Evolutionary conservation across 1,140 invertebrate species (phyloP), one percentile per base, ranked within the genome.

Genomic region (Nephotettix cincticeps): DNA sequence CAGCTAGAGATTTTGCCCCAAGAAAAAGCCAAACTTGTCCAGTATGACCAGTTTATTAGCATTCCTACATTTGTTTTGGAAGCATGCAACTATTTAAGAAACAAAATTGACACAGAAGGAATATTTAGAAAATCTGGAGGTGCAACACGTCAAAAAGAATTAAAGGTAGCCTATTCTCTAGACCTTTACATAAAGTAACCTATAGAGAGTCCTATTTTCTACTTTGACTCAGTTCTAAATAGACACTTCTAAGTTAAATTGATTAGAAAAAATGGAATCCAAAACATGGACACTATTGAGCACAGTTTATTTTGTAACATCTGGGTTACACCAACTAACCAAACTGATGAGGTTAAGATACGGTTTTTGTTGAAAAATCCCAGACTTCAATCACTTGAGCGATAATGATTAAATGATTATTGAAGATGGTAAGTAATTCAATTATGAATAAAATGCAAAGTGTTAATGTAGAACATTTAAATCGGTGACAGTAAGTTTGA

Each of bases 61-160:
- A 85, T 94, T 14, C 92, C 93, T n/a, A 84, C 85, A 74, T 89
- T 94, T 78, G 84, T 95, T 0, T 86, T 87, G 73, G 87, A 93
- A 77, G 86, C 91, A 73, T 88, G 90, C 74, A 82, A 85, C 23
- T 86, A 88, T 76, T 85, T 95, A 67, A 80, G 88, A 56, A 80
- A 86, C 28, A 85, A 91, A 80, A 83, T 90, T 29, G 85, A 86
- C 36, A 86, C 88, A 27, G 93, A 94, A 79, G 94, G 94, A 1
- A 80, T 96, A 45, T 95, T 95, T 77, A 84, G 94, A 29, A 95
- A 94, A 82, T 91, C 91, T 72, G 93, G 93, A 1, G 93, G 92
- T 14, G 87, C 92, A 71, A 83, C 85, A 56, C 85, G 93, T 74
- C 92, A 94, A 80, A 90, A 88, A 77, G 91, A 95, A 80, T 86